phyloP scores from a whole-genome alignment of 2,888 invertebrate genomes.

The Cerastoderma edule region DNA sequence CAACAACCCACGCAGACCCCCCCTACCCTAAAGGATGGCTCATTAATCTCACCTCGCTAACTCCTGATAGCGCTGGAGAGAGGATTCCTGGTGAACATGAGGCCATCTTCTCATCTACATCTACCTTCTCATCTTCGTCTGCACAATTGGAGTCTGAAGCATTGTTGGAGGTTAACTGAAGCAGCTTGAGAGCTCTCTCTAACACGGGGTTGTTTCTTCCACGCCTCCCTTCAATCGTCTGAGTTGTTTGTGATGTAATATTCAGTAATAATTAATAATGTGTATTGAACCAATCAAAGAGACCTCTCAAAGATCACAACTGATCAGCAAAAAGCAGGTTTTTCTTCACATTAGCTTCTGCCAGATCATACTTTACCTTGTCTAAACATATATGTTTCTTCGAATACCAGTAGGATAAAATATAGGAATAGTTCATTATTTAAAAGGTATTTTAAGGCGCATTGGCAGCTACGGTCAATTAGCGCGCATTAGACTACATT shows the following conservation, averaged over 20 bases:
- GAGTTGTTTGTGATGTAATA: no score
- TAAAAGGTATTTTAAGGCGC: no score
- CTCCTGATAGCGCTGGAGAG: constrained; percentile 68
- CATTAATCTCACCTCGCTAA: constrained; percentile 63
- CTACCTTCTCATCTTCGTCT: constrained; percentile 7
- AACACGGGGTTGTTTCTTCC: constrained; percentile 43
- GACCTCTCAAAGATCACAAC: not conserved
- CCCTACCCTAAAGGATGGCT: no score
- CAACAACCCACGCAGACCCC: no score
- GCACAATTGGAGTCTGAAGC: constrained; percentile 11
- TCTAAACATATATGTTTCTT: not conserved
- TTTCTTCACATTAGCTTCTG: not conserved
- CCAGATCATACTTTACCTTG: not conserved
- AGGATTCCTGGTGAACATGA: constrained; percentile 56
- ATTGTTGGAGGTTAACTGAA: constrained; percentile 40
- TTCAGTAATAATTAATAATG: no score
- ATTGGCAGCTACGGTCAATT: no score
- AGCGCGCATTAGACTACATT: no score
- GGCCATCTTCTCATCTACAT: not conserved
- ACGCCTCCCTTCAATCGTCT: not conserved
- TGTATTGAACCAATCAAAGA: not conserved
- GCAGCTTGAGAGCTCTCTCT: constrained; percentile 44
- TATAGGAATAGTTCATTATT: no score
- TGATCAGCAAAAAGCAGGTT: not conserved
- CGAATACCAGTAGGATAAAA: no score